Evolutionary conservation across 37 sponge, comb jelly and placozoan genomes (phyloP).

Genomic region (Chondrilla cf. caribensis): DNA sequence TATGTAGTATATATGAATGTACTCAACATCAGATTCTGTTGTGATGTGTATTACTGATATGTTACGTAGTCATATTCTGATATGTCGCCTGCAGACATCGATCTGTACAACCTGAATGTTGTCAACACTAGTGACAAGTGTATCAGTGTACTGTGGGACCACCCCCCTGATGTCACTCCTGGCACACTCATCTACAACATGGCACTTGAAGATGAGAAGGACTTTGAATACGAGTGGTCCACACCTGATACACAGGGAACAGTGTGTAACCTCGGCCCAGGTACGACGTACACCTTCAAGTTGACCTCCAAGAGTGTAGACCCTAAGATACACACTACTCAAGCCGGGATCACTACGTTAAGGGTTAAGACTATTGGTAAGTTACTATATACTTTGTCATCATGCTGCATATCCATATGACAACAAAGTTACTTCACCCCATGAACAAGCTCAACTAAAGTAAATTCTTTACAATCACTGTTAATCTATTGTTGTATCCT

Average conservation of each 20-base stretch:
- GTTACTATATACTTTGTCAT: no score
- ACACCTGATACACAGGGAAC: background rate
- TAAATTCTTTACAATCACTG: no score
- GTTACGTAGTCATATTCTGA: background rate
- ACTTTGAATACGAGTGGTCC: background rate
- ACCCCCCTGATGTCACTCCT: background rate
- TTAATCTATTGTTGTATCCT: no score
- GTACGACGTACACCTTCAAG: background rate
- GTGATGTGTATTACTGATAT: no score
- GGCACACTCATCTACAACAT: background rate
- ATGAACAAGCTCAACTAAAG: no score
- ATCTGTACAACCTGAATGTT: background rate
- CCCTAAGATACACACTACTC: background rate
- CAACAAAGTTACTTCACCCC: no score
- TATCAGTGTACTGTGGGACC: background rate
- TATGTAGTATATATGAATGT: background rate
- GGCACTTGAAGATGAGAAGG: background rate
- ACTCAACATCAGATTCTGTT: no score
- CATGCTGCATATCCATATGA: no score
- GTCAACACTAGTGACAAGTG: background rate
- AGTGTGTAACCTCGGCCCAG: background rate
- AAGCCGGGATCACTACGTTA: background rate
- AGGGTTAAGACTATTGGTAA: background rate
- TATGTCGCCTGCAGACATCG: slow-evolving; percentile 1
- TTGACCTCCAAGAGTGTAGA: background rate